phyloP scores from a whole-genome alignment of 2,113 vertebrate species.

The Empidonax alnorum region DNA sequence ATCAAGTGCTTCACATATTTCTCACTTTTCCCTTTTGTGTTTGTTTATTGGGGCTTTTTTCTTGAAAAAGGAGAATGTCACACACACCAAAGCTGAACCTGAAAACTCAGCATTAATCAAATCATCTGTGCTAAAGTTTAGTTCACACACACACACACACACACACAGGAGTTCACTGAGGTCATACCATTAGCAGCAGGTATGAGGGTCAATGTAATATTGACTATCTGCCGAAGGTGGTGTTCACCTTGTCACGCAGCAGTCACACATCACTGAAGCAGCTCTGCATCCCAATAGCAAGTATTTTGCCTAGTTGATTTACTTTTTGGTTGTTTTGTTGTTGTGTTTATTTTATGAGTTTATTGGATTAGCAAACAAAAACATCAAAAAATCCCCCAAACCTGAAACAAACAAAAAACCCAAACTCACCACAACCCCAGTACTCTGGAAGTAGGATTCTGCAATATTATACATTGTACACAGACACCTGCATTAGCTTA shows the following conservation, averaged over 20 bases:
- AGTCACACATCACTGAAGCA: background rate
- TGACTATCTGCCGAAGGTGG: background rate
- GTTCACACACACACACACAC: background rate
- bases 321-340: background rate
- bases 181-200: background rate
- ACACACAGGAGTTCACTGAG: background rate
- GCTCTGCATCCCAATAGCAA: background rate
- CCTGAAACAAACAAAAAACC: background rate
- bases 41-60: background rate
- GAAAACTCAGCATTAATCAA: background rate
- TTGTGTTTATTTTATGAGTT: background rate
- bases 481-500: background rate
- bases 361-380: background rate
- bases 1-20: background rate
- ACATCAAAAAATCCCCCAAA: background rate
- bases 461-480: background rate
- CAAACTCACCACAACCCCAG: background rate
- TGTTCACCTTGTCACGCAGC: background rate
- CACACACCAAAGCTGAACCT: background rate
- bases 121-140: background rate
- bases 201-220: background rate
- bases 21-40: background rate
- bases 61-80: background rate
- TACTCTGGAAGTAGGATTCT: background rate
- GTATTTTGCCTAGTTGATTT: background rate